Evolutionary conservation across 2,113 vertebrate species (phyloP).

Genomic region (Bufo bufo): DNA sequence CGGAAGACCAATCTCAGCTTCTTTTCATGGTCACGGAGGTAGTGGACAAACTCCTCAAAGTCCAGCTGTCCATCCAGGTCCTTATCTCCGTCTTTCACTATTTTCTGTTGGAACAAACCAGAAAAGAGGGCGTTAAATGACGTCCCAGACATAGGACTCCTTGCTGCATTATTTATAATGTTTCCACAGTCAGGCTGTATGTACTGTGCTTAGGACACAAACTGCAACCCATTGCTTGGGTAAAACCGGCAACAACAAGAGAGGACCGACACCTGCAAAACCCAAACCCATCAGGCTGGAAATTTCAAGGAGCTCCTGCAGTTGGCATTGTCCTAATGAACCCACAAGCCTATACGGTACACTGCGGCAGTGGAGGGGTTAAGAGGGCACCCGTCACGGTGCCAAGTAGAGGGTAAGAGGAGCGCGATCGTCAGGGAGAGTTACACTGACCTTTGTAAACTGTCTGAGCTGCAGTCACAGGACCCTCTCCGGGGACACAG

Average conservation of each 20-base stretch:
- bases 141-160: background rate
- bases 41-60: constrained; percentile 96
- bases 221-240: background rate
- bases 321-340: too few relatives aligned
- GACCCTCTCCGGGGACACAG: constrained; percentile 28
- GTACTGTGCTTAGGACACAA: background rate
- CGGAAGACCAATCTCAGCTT: constrained; percentile 94
- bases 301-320: too few relatives aligned
- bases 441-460: constrained; percentile 56
- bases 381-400: background rate
- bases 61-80: constrained; percentile 94
- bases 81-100: constrained; percentile 93
- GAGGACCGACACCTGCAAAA: background rate
- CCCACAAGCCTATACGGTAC: too few relatives aligned
- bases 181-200: background rate
- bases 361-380: background rate
- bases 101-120: constrained; percentile 78
- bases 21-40: constrained; percentile 95
- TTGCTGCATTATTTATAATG: background rate
- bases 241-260: background rate
- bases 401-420: constrained; percentile 12
- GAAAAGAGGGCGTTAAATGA: background rate
- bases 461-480: constrained; percentile 42
- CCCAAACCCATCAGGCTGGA: too few relatives aligned
- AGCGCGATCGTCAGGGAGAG: constrained; percentile 21